Evolutionary conservation across 2,797 vertebrate genomes (phyloP), one percentile per base, ranked within the genome.

Genomic region (Sphenopsis melanotis): DNA sequence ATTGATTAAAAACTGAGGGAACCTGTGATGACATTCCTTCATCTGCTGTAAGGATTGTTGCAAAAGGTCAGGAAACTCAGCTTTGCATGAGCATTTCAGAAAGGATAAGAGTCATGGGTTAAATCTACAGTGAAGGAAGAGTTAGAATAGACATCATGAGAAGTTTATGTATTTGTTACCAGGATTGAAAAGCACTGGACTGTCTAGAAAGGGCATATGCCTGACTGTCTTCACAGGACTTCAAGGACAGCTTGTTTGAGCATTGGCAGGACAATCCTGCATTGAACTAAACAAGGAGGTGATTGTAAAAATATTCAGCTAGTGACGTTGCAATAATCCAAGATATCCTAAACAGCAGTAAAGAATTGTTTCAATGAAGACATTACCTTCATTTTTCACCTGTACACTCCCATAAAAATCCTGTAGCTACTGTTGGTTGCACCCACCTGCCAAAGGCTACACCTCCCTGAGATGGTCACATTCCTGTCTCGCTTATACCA

Each of bases 21-120:
- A n/a, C 2, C 2, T 55, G 9, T 16, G 12, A 26, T 30, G 41
- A 36, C 0, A 0, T 3, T 79, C 47, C 27, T 49, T 49, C 11
- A 42, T 15, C 17, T 82, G 32, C 59, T 41, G 18, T 49, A 47
- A 70, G 30, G 13, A n/a, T 18, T 50, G 5, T 11, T 5, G 1
- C 53, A 78, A 64, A 68, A 6, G 16, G 8, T 8, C 7, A 23
- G 39, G 15, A 56, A 59, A 60, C 9, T 47, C 50, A 49, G 37
- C 5, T 79, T 44, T 55, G 20, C 14, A 13, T 4, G 18, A 27
- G 12, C 2, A 29, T 27, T 70, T 0, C 37, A 3, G 41, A 17
- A 79, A 79, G 29, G 6, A 47, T 23, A 34, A 76, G 15, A 29
- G 3, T 15, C 42, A 52, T 5, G 15, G 6, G 9, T 6, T 80